Percentiles rank a stretch among this genome's conserved stretches.
Conservation (phyloP, 2,113 vertebrate genomes). For the Sakesphorus luctuosus region DNA sequence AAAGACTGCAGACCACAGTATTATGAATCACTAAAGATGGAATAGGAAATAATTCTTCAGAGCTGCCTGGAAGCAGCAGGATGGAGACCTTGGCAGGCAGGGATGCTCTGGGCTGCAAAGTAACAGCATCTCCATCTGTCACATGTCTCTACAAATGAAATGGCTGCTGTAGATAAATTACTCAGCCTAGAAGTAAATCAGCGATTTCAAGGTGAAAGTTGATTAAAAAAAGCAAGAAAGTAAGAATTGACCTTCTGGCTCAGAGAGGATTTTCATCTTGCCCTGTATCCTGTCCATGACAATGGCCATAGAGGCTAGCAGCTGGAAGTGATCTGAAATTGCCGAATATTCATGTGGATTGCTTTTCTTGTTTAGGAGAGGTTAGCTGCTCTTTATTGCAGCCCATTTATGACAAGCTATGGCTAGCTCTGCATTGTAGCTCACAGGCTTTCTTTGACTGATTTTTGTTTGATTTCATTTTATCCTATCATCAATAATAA, state of each 20-base stretch:
- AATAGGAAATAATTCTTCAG: not conserved
- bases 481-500: not conserved
- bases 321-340: not conserved
- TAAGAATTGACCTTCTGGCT: not conserved
- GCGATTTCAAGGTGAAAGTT: not conserved
- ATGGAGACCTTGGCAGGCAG: slow-evolving; percentile 27
- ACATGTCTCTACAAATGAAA: slow-evolving; percentile 38
- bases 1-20: not conserved
- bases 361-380: not conserved
- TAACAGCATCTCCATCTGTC: slow-evolving; percentile 52
- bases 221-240: slow-evolving; percentile 46
- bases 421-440: not conserved
- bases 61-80: slow-evolving; percentile 31
- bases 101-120: slow-evolving; percentile 21
- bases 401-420: not conserved
- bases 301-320: not conserved
- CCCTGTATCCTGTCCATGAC: not conserved
- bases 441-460: not conserved
- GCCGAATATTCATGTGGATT: not conserved
- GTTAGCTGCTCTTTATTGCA: not conserved
- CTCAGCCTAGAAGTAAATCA: slow-evolving; percentile 37
- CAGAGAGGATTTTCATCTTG: not conserved
- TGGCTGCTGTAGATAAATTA: slow-evolving; percentile 45
- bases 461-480: slow-evolving; percentile 2
- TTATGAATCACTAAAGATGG: not conserved